These are phyloP conservation scores for Indicator maculatus DNA, from an alignment of 2,113 vertebrate species.

Conservation along the genomic window DNA sequence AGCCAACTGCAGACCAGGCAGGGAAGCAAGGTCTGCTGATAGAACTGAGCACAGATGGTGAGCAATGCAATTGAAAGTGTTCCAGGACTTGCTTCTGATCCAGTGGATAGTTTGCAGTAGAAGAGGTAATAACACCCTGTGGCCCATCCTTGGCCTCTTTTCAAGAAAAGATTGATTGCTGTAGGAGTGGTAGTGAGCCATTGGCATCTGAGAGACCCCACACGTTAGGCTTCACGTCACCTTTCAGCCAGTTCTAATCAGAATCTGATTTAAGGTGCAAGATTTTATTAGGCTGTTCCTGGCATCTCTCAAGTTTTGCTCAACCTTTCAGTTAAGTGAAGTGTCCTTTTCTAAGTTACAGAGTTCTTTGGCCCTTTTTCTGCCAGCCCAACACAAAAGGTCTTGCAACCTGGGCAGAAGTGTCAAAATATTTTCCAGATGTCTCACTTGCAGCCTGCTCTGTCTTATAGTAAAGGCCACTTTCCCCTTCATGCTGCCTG, in stretches of 20 bases:
- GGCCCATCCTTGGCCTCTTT: background rate
- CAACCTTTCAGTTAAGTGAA: background rate
- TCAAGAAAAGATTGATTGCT: background rate
- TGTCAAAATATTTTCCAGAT: background rate
- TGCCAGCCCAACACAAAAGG: background rate
- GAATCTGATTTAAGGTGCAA: background rate
- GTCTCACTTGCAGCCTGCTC: background rate
- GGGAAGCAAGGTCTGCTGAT: background rate
- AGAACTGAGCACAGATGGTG: background rate
- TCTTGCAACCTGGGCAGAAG: background rate
- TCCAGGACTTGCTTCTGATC: background rate
- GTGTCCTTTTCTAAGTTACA: rapidly evolving
- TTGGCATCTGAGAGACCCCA: background rate
- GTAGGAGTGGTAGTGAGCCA: background rate
- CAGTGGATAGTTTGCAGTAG: background rate
- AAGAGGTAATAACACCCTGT: background rate
- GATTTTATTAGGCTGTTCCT: background rate
- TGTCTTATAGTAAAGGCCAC: background rate
- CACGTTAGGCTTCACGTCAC: rapidly evolving
- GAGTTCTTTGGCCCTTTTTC: background rate
- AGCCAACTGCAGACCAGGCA: background rate
- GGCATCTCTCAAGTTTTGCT: background rate
- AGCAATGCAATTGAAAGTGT: background rate
- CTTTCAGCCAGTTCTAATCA: background rate
- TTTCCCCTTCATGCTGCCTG: background rate